phyloP scores from a whole-genome alignment of 2,888 invertebrate species.

The Diaphora mendica region DNA sequence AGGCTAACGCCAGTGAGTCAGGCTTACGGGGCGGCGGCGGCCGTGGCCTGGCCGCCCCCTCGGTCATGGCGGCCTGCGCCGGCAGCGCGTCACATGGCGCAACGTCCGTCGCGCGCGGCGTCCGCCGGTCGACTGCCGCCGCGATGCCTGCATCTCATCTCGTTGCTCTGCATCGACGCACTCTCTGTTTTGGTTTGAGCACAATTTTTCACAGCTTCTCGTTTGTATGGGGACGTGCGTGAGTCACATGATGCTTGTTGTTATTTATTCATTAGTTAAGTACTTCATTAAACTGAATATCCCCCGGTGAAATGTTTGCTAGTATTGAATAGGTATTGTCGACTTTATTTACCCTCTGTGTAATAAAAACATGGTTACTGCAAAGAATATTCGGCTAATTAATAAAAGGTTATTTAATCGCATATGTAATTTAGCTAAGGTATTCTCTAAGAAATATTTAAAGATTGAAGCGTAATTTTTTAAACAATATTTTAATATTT shows the following conservation, averaged over 20 bases:
- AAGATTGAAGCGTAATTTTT: not conserved
- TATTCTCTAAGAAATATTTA: not conserved
- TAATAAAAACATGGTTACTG: not conserved
- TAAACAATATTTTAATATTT: conserved; percentile 3
- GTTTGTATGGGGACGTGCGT: conserved; percentile 53
- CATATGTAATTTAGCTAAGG: not conserved
- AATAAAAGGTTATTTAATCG: not conserved
- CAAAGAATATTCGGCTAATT: not conserved
- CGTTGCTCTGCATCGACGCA: conserved; percentile 61
- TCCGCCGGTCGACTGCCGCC: conserved; percentile 69
- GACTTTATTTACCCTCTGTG: not conserved
- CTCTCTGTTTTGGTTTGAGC: conserved; percentile 57
- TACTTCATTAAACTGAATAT: conserved; percentile 16
- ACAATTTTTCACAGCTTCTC: conserved; percentile 48
- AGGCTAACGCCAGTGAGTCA: conserved; percentile 74
- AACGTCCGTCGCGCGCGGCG: conserved; percentile 69
- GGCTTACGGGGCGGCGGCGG: conserved; percentile 85
- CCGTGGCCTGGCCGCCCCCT: conserved; percentile 82
- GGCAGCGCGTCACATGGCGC: conserved; percentile 68
- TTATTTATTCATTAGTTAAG: conserved; percentile 45
- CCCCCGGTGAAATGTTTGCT: conserved; percentile 12
- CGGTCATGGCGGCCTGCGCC: conserved; percentile 77
- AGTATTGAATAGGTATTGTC: conserved; percentile 7
- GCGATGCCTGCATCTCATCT: conserved; percentile 55
- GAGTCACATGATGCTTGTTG: conserved; percentile 46